Evolutionary conservation across 2,888 invertebrate species (phyloP).

Genomic region (Callyntrura sp.): DNA sequence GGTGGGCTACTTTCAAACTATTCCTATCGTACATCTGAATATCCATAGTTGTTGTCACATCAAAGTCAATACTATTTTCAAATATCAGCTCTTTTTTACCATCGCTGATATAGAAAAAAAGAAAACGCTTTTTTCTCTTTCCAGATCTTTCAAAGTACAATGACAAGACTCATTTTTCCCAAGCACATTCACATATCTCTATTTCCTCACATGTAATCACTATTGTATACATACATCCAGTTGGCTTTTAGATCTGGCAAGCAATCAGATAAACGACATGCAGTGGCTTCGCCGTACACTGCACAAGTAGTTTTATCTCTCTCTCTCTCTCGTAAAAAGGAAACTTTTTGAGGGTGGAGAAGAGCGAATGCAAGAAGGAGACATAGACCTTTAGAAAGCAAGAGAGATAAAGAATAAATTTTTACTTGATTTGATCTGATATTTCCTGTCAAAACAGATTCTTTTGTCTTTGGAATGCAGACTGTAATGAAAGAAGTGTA

Average conservation of each 20-base stretch:
- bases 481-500: background rate
- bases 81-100: background rate
- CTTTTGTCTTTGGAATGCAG: slow-evolving; percentile 12
- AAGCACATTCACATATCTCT: slow-evolving; percentile 21
- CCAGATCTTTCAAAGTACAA: background rate
- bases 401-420: slow-evolving; percentile 31
- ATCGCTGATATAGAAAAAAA: background rate
- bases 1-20: background rate
- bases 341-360: background rate
- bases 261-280: too few species aligned
- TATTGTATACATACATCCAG: background rate
- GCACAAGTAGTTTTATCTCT: background rate
- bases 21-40: background rate
- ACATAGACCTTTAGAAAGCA: background rate
- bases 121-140: background rate
- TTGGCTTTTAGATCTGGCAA: background rate
- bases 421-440: slow-evolving; percentile 61
- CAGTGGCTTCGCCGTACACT: too few species aligned
- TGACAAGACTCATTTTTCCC: background rate
- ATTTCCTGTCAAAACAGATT: slow-evolving; percentile 41
- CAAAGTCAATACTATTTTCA: background rate
- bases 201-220: background rate
- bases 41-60: too few species aligned
- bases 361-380: background rate
- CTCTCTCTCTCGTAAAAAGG: background rate